Base-by-base conservation (phyloP, 1,140 invertebrate genomes). In the Drosophila oshimai region DNA sequence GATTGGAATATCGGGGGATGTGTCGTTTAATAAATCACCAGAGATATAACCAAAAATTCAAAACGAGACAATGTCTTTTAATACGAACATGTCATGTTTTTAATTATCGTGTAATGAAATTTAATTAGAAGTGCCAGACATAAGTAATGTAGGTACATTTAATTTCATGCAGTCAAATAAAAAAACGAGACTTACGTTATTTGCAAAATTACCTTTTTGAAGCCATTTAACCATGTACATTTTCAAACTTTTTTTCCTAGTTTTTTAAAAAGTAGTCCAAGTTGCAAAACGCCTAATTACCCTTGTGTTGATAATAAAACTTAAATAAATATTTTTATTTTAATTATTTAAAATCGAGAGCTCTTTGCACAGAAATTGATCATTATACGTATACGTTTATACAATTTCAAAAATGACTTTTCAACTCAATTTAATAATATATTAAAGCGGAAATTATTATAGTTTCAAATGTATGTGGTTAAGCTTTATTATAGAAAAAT, bases 1-100 rank as follows among this genome's bases (percentile, higher is more conserved):
- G 15, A 26, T 37, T 34, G 53, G 26, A 33, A 13, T 60, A 44
- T 34, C 26, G 37, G 37, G 29, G 39, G 18, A 55, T 45, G 18
- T 44, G 18, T 20, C 20, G 28, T 13, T 20, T 15, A 9, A 12
- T 33, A 31, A 33, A 34, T 31, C 37, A 9, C 22, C 6, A 15
- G 15, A 39, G 15, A 33, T 42, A 31, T 10, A 31, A 9, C 17
- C 45, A 15, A 9, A 53, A 57, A 57, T 15, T 12, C 29, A 18
- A 15, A 15, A 22, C 9, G 13, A 26, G 6, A 12, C 17, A 17
- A 17, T 7, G 6, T 6, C 6, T 24, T 26, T 7, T 10, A 22
- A 22, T 37, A 37, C 15, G 15, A 15, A 34, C 18, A 50, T 31
- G 12, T 12, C 24, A 6, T 9, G 5, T 28, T 4, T 4, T 28